Conservation (phyloP, 2,113 vertebrate species). For the Polypterus bichir region DNA sequence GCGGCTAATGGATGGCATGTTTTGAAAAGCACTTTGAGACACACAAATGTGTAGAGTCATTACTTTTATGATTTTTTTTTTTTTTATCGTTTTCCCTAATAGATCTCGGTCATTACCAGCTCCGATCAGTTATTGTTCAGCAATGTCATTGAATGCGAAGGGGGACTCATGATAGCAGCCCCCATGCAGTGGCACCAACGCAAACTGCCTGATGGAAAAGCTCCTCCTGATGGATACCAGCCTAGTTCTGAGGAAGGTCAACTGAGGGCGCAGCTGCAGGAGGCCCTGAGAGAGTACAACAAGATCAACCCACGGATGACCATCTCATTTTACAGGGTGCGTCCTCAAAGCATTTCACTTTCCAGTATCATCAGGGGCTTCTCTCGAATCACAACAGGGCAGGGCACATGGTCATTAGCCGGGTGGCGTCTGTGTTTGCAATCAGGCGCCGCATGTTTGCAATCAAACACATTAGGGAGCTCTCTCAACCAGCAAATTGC, state of each 20-base stretch:
- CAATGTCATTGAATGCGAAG: slow-evolving; percentile 18
- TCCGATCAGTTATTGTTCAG: slow-evolving; percentile 13
- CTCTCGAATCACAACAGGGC: too few species aligned
- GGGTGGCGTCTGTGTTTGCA: too few species aligned
- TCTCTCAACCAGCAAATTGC: not conserved
- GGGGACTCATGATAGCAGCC: slow-evolving; percentile 15
- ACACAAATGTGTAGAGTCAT: too few species aligned
- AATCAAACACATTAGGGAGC: not conserved
- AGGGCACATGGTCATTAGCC: too few species aligned
- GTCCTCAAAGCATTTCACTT: not conserved
- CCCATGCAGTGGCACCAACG: slow-evolving; percentile 14
- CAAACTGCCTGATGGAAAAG: slow-evolving; percentile 5
- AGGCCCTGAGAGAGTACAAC: slow-evolving; percentile 27
- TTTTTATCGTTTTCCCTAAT: not conserved
- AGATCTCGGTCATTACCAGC: slow-evolving; percentile 6
- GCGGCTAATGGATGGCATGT: too few species aligned
- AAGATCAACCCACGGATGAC: slow-evolving; percentile 31
- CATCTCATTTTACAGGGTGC: slow-evolving; percentile 27
- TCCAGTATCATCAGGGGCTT: too few species aligned
- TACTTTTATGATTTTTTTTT: not conserved
- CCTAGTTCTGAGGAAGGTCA: slow-evolving; percentile 16
- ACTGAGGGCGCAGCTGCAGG: slow-evolving; percentile 12
- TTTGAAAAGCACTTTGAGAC: too few species aligned
- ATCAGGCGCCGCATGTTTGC: not conserved
- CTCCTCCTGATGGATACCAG: slow-evolving; percentile 17